Evolutionary conservation across 2,888 invertebrate species (phyloP), one percentile per base, ranked within the genome.

Genomic region (Aphodius granarius): DNA sequence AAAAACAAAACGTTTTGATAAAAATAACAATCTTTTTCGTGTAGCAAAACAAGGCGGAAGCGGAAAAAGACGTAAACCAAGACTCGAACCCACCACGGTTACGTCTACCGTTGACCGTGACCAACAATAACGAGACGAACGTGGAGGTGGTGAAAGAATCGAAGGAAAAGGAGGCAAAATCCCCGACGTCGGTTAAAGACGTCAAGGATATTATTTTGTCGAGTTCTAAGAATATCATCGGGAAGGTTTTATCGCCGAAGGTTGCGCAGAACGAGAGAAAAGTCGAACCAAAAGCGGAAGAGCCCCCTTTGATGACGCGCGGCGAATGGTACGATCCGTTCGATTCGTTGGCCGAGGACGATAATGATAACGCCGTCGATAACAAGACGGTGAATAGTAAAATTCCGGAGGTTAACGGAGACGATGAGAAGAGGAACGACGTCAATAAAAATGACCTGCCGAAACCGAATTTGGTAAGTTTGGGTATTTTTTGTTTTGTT

Each of bases 241-340:
- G 92, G 9, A 94, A 94, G 88, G 93, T 94, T 82, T 88, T 94
- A 23, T 94, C 95, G 0, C 95, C 95, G 0, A 90, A 92, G 0
- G 92, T 91, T 85, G 94, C 94, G 80, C 92, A 92, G 84, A 75
- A 82, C 80, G 76, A 82, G 82, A 74, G 87, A 85, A 83, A 89
- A 88, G 77, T 70, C 19, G 77, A 88, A 87, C 84, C 88, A 86
- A 82, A 78, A 76, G 79, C 70, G 68, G 74, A 84, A 71, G 87
- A 87, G 79, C 86, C 86, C 3, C 79, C 84, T 82, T 88, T 96
- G 81, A 96, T 96, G 95, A 96, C 96, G 0, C 91, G 95, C 79
- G 92, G 95, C 74, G 95, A 96, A 86, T 89, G 95, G 79, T 93
- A 93, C 5, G 96, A 97, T 88, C 97, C 97, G 0, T 96, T 97